phyloP scores from a whole-genome alignment of 2,888 invertebrate genomes.

The Quadroppia sp. region DNA sequence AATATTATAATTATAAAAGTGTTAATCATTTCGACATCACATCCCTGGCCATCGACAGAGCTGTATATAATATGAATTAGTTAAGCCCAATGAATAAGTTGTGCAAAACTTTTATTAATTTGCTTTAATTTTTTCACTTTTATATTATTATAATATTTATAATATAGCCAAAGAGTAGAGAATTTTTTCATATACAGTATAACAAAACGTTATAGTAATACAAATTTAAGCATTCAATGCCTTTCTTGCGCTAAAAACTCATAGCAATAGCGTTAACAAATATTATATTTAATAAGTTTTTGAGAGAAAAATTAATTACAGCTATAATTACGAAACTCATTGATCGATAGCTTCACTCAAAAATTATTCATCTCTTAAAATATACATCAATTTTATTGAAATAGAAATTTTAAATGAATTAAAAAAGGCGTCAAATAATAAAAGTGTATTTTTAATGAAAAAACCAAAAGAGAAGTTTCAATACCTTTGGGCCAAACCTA shows the following conservation, averaged over 20 bases:
- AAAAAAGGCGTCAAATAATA: constrained; percentile 25
- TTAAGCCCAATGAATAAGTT: constrained; percentile 31
- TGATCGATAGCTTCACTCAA: constrained; percentile 19
- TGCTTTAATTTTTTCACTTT: constrained; percentile 21
- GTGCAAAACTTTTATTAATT: constrained; percentile 31
- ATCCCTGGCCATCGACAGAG: not conserved
- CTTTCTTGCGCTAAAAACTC: not conserved
- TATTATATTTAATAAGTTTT: constrained; percentile 19
- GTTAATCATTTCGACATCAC: too few relatives aligned
- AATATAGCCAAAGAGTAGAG: not conserved
- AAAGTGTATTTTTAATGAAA: not conserved
- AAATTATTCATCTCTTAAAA: constrained; percentile 16
- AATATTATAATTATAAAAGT: too few relatives aligned
- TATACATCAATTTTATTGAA: constrained; percentile 14
- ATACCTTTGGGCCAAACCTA: not conserved
- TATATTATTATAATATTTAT: not conserved
- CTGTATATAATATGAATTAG: constrained; percentile 12
- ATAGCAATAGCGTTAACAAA: not conserved
- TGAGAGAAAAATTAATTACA: constrained; percentile 3
- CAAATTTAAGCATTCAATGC: constrained; percentile 23
- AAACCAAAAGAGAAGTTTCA: not conserved
- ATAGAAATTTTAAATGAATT: constrained; percentile 11
- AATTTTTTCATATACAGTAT: not conserved
- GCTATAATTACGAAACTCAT: constrained; percentile 17
- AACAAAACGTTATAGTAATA: constrained; percentile 20